Conservation (phyloP, 1,140 invertebrate species). For the Drosophila baimaii region DNA sequence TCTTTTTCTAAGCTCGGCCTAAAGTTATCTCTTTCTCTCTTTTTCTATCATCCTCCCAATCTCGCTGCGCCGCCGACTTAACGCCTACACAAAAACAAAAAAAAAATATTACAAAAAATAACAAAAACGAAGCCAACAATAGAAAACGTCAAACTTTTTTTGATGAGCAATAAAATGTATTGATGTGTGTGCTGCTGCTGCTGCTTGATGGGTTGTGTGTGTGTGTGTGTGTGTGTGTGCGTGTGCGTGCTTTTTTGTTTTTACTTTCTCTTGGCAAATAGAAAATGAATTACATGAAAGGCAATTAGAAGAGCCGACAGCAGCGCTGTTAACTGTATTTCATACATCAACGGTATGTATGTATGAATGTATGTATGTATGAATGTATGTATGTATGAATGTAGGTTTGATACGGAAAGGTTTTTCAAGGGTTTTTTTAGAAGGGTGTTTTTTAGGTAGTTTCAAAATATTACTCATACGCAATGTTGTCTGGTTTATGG, state of each 20-base stretch:
- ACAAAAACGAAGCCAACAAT: constrained; percentile 47
- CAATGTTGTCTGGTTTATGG: not conserved
- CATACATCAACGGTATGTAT: not conserved
- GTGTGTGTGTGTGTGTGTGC: constrained; percentile 11
- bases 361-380: not conserved
- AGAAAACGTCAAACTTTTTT: constrained; percentile 74
- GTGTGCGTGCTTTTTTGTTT: constrained; percentile 51
- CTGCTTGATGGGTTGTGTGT: not conserved
- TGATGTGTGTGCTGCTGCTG: constrained; percentile 15
- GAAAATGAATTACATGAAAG: constrained; percentile 71
- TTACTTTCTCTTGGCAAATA: constrained; percentile 79
- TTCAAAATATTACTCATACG: constrained; percentile 13
- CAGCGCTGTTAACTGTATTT: constrained; percentile 37
- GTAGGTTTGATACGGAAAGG: not conserved
- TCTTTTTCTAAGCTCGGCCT: constrained; percentile 29
- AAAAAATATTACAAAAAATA: not conserved
- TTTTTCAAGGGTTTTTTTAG: not conserved
- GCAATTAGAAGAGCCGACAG: constrained; percentile 48
- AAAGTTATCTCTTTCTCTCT: constrained; percentile 12
- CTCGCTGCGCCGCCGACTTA: constrained; percentile 55
- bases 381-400: not conserved
- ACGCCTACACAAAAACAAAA: constrained; percentile 58
- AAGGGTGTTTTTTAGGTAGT: not conserved
- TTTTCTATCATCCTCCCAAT: constrained; percentile 11
- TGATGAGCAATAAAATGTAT: constrained; percentile 71